phyloP scores from a whole-genome alignment of 2,797 vertebrate genomes.

The Knipowitschia caucasica region DNA sequence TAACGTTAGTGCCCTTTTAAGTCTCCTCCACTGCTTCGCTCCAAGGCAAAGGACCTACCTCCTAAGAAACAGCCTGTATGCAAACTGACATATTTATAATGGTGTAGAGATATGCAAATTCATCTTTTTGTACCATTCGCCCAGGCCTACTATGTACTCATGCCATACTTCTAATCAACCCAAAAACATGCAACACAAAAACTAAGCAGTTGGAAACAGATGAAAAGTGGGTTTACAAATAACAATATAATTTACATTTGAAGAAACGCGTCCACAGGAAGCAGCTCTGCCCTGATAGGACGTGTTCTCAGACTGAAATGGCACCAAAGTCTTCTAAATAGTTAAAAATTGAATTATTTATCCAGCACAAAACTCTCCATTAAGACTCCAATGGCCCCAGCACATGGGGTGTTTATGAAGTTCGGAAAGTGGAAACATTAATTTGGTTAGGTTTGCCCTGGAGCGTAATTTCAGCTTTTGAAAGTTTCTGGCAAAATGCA shows the following conservation, averaged over 20 bases:
- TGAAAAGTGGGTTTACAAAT: slow-evolving; percentile 30
- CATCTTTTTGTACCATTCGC: too few species aligned
- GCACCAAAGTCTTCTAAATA: slow-evolving; percentile 9
- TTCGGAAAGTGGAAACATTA: slow-evolving; percentile 1
- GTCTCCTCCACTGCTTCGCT: too few species aligned
- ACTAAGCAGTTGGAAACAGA: slow-evolving; percentile 27
- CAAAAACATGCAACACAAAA: too few species aligned
- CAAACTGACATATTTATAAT: too few species aligned
- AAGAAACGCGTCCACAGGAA: slow-evolving; percentile 14
- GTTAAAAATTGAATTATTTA: slow-evolving; percentile 5
- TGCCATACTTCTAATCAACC: too few species aligned
- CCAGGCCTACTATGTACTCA: too few species aligned
- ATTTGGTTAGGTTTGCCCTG: background rate
- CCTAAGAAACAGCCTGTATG: too few species aligned
- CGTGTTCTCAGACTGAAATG: slow-evolving; percentile 9
- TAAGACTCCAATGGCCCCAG: slow-evolving; percentile 1
- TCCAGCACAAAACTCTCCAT: background rate
- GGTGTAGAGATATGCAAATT: too few species aligned
- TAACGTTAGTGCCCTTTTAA: too few species aligned
- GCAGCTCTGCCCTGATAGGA: slow-evolving; percentile 7
- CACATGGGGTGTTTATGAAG: background rate
- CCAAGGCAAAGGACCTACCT: too few species aligned
- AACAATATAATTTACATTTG: slow-evolving; percentile 13
- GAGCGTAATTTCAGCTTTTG: background rate
- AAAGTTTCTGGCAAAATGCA: background rate